A percentile compares a stretch with the other conserved stretches of the same genome.
Conservation (phyloP, 2,888 invertebrate species). For the Lathronympha strigana region DNA sequence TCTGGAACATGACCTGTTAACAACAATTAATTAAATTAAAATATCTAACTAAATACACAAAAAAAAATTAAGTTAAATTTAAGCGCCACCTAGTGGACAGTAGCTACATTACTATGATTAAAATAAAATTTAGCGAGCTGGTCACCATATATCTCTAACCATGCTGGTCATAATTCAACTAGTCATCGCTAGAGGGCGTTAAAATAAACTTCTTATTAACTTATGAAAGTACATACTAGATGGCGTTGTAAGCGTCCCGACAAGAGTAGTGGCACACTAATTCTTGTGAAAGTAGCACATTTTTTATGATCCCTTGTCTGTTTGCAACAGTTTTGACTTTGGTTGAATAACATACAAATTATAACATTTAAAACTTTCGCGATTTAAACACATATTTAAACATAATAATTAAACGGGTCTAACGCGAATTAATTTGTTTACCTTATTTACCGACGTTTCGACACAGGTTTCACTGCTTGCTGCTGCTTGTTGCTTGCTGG, state of each 20-base stretch:
- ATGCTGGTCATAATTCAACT: neutral
- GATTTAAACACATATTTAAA: too few species aligned
- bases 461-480: too few species aligned
- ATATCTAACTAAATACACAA: conserved; percentile 6
- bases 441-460: too few species aligned
- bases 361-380: neutral
- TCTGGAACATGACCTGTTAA: conserved; percentile 86
- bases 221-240: conserved; percentile 1
- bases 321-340: conserved; percentile 9
- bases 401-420: too few species aligned
- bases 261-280: neutral
- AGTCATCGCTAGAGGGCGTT: conserved; percentile 21
- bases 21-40: too few species aligned
- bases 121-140: too few species aligned
- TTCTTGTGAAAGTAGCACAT: conserved; percentile 19
- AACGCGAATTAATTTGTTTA: too few species aligned
- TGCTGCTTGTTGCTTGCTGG: too few species aligned
- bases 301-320: neutral
- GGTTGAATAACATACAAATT: neutral
- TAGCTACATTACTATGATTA: neutral
- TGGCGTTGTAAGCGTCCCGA: neutral
- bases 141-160: too few species aligned
- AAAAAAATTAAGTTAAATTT: neutral
- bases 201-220: neutral
- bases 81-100: conserved; percentile 3